Evolutionary conservation across 2,113 vertebrate species (phyloP).

Genomic region (Neogobius melanostomus): DNA sequence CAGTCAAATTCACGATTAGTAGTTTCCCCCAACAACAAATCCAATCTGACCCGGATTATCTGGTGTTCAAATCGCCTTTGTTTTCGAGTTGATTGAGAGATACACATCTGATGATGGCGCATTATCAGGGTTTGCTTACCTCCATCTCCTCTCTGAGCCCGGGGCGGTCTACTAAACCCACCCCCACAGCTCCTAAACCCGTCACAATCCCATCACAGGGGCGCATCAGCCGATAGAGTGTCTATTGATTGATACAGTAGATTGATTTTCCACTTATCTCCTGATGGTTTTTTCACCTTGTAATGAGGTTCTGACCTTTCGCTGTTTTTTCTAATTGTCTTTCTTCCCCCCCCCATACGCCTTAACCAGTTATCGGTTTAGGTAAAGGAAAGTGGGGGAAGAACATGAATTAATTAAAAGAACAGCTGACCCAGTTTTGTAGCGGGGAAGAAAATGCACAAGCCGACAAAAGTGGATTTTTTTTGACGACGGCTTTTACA

Average conservation of each 20-base stretch:
- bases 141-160: not conserved
- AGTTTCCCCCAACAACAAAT: not conserved
- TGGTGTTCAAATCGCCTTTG: not conserved
- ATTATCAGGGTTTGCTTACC: constrained; percentile 1
- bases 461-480: constrained; percentile 7
- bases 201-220: constrained; percentile 4
- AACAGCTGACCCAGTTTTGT: constrained; percentile 9
- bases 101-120: not conserved
- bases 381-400: constrained; percentile 8
- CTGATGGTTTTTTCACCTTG: constrained; percentile 10
- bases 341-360: not conserved
- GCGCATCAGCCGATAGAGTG: not conserved
- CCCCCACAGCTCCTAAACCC: not conserved
- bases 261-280: constrained; percentile 12
- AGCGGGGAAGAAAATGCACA: not conserved
- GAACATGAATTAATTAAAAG: constrained; percentile 12
- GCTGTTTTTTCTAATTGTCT: constrained; percentile 1
- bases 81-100: not conserved
- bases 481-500: not conserved
- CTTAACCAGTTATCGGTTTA: not conserved
- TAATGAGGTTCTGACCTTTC: constrained; percentile 10
- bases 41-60: not conserved
- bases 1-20: not conserved
- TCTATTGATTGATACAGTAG: constrained; percentile 8
- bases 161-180: not conserved